phyloP scores from a whole-genome alignment of 2,113 vertebrate species.

The Mustela nigripes region DNA sequence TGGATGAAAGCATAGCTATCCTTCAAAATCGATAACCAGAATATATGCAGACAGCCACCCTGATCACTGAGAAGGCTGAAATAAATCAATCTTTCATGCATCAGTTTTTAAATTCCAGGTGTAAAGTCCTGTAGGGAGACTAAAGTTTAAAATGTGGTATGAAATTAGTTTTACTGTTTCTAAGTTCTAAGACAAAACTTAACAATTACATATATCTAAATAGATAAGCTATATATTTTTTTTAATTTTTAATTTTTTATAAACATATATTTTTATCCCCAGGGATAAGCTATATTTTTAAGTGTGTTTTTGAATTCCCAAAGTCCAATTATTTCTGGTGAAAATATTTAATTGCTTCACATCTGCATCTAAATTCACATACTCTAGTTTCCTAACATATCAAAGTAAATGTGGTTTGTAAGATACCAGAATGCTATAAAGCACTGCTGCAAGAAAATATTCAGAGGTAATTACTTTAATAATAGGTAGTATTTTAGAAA shows the following conservation, averaged over 20 bases:
- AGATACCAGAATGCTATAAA: too few species aligned
- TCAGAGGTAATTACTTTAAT: too few species aligned
- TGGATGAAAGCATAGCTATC: neutral
- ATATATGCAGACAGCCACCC: neutral
- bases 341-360: conserved; percentile 18
- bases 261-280: too few species aligned
- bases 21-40: neutral
- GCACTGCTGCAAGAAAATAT: too few species aligned
- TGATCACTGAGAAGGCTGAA: neutral
- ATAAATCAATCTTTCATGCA: neutral
- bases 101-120: conserved; percentile 26
- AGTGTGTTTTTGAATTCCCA: conserved; percentile 39
- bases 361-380: neutral
- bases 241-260: too few species aligned
- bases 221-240: neutral
- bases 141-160: neutral
- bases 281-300: neutral
- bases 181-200: neutral
- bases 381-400: too few species aligned
- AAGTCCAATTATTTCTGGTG: conserved; percentile 15
- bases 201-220: neutral
- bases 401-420: too few species aligned
- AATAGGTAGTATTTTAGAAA: too few species aligned
- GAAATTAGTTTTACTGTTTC: neutral
- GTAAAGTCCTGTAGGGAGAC: neutral